Conservation (phyloP, 2,797 vertebrate species). For the Poeciliopsis presidionis region DNA sequence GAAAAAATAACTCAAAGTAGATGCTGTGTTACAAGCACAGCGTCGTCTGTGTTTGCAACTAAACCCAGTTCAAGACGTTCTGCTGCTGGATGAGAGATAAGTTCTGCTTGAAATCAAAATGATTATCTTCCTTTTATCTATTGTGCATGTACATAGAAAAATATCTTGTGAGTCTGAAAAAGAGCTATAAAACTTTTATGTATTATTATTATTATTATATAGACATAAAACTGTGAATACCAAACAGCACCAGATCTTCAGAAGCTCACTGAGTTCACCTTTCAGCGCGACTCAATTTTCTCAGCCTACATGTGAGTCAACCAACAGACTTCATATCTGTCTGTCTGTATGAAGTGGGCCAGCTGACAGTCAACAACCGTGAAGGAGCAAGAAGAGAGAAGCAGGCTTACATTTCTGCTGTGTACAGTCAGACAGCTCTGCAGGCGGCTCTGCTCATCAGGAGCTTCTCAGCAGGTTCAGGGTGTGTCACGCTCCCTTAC, state of each 20-base stretch:
- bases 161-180: no score
- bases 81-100: no score
- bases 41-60: no score
- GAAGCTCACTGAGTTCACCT: not conserved
- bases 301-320: not conserved
- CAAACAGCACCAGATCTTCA: not conserved
- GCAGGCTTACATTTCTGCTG: not conserved
- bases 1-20: no score
- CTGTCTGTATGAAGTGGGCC: not conserved
- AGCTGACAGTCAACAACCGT: not conserved
- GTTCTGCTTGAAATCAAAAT: no score
- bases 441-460: not conserved
- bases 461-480: not conserved
- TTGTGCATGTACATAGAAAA: no score
- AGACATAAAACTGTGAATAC: not conserved
- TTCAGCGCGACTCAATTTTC: not conserved
- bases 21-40: no score
- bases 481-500: not conserved
- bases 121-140: no score
- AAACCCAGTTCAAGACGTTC: no score
- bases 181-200: no score
- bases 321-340: not conserved
- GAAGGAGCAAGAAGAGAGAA: not conserved
- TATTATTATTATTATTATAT: not conserved
- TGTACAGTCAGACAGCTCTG: not conserved